Evolutionary conservation across 2,113 vertebrate genomes (phyloP).

Genomic region (Galeopterus variegatus): DNA sequence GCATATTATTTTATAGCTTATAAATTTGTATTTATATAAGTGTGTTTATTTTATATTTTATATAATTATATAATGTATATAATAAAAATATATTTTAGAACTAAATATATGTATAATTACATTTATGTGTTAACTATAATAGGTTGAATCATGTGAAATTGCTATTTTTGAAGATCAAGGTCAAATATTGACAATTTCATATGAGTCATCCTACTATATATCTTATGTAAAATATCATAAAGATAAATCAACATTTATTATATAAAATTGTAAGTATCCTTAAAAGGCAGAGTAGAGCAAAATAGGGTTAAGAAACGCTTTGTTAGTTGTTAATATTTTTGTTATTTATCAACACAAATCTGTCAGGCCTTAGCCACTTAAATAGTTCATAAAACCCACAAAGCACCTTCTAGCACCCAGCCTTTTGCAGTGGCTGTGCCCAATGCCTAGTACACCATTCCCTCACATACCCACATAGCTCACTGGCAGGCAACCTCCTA

Average conservation of each 20-base stretch:
- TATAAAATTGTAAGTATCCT: neutral
- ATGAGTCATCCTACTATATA: neutral
- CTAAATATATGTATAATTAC: neutral
- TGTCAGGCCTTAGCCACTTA: neutral
- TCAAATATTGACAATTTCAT: slow-evolving; percentile 29
- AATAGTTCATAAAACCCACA: neutral
- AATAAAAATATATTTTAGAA: slow-evolving; percentile 2
- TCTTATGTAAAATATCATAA: slow-evolving; percentile 6
- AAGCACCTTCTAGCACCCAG: neutral
- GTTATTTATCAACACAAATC: slow-evolving; percentile 39
- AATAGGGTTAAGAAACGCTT: neutral
- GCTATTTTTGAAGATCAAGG: neutral
- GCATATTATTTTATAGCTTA: neutral
- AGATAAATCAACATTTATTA: neutral
- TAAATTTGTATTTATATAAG: neutral
- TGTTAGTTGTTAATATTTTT: neutral
- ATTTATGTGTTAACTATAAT: slow-evolving; percentile 25
- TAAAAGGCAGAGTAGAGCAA: neutral
- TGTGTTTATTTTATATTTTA: neutral
- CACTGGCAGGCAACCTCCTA: neutral
- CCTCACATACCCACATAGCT: neutral
- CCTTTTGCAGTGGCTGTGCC: neutral
- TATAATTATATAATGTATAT: neutral
- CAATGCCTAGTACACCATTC: neutral
- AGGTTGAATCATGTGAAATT: neutral